These are phyloP conservation scores for Zelostemma sp. DNA, from an alignment of 1,140 invertebrate species.

Conservation along the genomic window DNA sequence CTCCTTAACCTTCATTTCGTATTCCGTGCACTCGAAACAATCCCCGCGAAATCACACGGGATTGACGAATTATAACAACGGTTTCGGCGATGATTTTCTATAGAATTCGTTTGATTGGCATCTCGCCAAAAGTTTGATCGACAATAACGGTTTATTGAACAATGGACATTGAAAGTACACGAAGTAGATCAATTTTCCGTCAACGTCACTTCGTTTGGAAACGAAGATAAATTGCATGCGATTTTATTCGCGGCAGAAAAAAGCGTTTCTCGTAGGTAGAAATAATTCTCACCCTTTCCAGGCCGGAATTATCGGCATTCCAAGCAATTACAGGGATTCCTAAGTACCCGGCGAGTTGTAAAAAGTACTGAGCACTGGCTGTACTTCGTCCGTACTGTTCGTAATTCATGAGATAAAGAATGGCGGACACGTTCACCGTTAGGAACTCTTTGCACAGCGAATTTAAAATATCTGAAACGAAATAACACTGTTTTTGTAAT, in stretches of 20 bases:
- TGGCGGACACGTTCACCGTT: conserved; percentile 88
- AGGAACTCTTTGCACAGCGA: conserved; percentile 91
- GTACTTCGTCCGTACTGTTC: conserved; percentile 88
- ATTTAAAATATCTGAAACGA: conserved; percentile 82
- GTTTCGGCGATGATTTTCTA: too few relatives aligned
- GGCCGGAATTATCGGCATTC: conserved; percentile 94
- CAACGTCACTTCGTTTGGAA: too few relatives aligned
- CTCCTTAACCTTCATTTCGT: not conserved
- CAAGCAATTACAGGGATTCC: conserved; percentile 93
- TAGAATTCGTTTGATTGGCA: too few relatives aligned
- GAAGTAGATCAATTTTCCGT: too few relatives aligned
- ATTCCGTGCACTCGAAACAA: not conserved
- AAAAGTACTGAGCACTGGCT: conserved; percentile 92
- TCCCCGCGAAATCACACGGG: too few relatives aligned
- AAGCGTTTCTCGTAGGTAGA: not conserved
- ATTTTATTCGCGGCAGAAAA: too few relatives aligned
- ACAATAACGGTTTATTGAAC: too few relatives aligned
- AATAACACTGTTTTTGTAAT: too few relatives aligned
- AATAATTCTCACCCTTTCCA: conserved; percentile 75
- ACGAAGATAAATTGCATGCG: too few relatives aligned
- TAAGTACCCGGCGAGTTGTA: conserved; percentile 89
- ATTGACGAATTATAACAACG: too few relatives aligned
- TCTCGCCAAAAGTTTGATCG: too few relatives aligned
- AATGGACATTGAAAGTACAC: too few relatives aligned
- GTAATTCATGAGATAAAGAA: conserved; percentile 94